These are phyloP conservation scores for Triplophysa yarkandensis DNA, from an alignment of 2,797 vertebrate species.

Conservation along the genomic window DNA sequence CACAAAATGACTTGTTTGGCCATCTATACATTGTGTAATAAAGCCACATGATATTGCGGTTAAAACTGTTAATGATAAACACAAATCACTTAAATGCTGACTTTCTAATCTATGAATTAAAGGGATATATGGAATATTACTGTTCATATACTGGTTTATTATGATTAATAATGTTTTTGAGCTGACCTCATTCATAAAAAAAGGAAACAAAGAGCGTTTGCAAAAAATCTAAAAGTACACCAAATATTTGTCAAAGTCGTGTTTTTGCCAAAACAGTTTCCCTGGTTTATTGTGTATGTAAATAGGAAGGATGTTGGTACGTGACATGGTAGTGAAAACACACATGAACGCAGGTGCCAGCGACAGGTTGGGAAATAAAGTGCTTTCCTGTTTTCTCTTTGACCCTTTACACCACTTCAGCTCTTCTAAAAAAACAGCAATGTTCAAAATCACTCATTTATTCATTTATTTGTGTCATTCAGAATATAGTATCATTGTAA, in stretches of 20 bases:
- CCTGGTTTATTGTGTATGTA: conserved; percentile 58
- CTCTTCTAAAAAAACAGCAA: conserved; percentile 30
- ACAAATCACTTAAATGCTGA: not conserved
- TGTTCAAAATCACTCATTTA: too few relatives aligned
- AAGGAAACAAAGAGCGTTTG: not conserved
- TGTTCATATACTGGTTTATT: too few relatives aligned
- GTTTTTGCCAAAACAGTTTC: conserved; percentile 33
- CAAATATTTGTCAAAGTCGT: conserved; percentile 11
- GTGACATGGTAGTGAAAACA: conserved; percentile 57
- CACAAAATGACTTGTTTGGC: not conserved
- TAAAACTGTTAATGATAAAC: not conserved
- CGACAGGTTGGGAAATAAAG: conserved; percentile 40
- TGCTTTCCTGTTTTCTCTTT: conserved; percentile 66
- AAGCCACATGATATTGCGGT: not conserved
- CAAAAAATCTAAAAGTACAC: conserved; percentile 16
- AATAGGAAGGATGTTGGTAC: conserved; percentile 65
- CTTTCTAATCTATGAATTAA: not conserved
- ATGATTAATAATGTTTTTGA: not conserved
- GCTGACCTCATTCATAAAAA: not conserved
- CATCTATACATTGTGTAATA: not conserved
- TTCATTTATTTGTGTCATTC: too few relatives aligned
- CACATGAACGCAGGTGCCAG: conserved; percentile 48
- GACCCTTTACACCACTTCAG: conserved; percentile 52
- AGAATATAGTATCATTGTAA: too few relatives aligned
- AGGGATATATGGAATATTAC: too few relatives aligned